Percentiles rank a stretch among this genome's conserved stretches.
Evolutionary conservation across 2,888 invertebrate genomes (phyloP).

Genomic region (Megamerina dolium): DNA sequence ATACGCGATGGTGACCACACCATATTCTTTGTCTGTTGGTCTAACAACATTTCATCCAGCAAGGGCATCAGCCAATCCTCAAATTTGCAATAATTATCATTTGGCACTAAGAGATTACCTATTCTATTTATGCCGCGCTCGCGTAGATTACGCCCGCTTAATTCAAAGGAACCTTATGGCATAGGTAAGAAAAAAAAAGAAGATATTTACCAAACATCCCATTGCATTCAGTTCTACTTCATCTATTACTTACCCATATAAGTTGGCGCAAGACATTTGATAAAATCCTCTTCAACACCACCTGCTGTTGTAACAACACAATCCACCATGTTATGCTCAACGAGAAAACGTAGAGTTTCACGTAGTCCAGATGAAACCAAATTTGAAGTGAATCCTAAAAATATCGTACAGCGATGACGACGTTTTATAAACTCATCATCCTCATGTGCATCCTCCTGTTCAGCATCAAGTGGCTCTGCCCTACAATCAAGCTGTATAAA

Average conservation of each 20-base stretch:
- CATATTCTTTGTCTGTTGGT: constrained; percentile 68
- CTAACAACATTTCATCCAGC: constrained; percentile 80
- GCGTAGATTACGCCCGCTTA: constrained; percentile 73
- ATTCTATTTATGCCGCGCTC: constrained; percentile 76
- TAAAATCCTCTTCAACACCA: constrained; percentile 97
- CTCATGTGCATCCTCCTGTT: constrained; percentile 62
- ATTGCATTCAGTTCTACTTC: background rate
- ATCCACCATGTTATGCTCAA: constrained; percentile 83
- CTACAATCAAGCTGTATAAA: constrained; percentile 62
- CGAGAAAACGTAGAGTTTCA: constrained; percentile 83
- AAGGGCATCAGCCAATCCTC: constrained; percentile 94
- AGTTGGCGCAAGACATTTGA: constrained; percentile 95
- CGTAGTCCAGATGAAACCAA: constrained; percentile 92
- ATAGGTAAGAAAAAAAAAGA: background rate
- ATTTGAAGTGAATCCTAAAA: constrained; percentile 95
- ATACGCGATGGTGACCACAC: constrained; percentile 92
- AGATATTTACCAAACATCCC: constrained; percentile 1
- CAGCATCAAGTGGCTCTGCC: constrained; percentile 61
- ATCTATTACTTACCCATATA: constrained; percentile 61
- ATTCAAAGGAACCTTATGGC: constrained; percentile 61
- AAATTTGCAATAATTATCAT: constrained; percentile 96
- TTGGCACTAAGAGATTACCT: constrained; percentile 93
- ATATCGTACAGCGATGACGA: constrained; percentile 84
- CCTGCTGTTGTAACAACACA: constrained; percentile 97
- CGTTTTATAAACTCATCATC: constrained; percentile 75